Percentiles rank a stretch among this genome's conserved stretches.
Evolutionary conservation across 2,797 vertebrate species (phyloP).

Genomic region (Aplochiton taeniatus): DNA sequence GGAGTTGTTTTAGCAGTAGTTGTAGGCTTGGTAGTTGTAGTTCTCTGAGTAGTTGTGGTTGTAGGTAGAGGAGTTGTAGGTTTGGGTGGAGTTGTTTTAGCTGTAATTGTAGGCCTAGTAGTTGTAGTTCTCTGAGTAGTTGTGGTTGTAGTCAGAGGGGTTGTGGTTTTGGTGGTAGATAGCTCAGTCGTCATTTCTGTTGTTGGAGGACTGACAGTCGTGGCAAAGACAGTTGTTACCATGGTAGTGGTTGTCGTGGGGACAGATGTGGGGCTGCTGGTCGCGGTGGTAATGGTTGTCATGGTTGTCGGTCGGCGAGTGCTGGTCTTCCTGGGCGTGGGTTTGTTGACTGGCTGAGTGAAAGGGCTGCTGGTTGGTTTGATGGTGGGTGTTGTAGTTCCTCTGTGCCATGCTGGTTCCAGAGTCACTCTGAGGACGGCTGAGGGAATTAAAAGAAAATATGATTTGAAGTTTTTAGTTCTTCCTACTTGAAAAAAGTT

Average conservation of each 20-base stretch:
- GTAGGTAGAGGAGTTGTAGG: background rate
- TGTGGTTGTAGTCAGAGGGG: background rate
- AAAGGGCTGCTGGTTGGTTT: background rate
- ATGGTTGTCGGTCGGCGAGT: constrained; percentile 13
- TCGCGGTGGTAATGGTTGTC: constrained; percentile 8
- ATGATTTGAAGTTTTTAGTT: background rate
- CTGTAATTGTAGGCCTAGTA: background rate
- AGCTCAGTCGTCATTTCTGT: background rate
- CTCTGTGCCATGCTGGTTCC: constrained; percentile 19
- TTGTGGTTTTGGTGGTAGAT: background rate
- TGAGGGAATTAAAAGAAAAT: constrained; percentile 10
- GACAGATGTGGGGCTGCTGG: background rate
- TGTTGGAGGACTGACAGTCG: background rate
- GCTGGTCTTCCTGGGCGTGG: background rate
- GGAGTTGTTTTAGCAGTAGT: background rate
- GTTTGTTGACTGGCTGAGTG: too few relatives aligned
- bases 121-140: background rate
- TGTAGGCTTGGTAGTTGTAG: too few relatives aligned
- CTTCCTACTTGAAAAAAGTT: too few relatives aligned
- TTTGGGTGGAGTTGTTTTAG: constrained; percentile 5
- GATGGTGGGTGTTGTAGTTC: constrained; percentile 20
- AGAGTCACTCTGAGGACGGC: constrained; percentile 36
- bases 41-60: constrained; percentile 1
- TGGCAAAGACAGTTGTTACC: background rate
- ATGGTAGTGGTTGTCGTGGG: constrained; percentile 9